Base-by-base conservation (phyloP, 2,888 invertebrate species). In the Tetheella fluctuosa region DNA sequence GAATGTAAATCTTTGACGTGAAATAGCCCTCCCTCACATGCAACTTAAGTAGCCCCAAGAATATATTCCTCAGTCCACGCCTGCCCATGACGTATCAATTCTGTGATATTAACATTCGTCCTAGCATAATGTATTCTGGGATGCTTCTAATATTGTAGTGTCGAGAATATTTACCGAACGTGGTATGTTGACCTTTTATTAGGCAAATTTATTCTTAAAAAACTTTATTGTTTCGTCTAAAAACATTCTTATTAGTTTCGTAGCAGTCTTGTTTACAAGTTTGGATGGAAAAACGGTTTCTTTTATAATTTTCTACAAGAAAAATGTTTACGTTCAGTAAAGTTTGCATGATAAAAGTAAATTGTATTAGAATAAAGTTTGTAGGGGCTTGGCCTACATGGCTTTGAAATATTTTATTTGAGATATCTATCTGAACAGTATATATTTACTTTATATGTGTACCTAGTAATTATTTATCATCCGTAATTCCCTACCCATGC, bases 71-170 rank as follows among this genome's bases (percentile, higher is more conserved):
- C 13, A 53, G 20, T 55, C 23, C 20, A 15, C 30, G 13, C 23
- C 48, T 48, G 17, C 2, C 20, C 20, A 20, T 37, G 20, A 7
- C 34, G 20, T 55, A 54, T 59, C n/a, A 52, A 52, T 39, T 55
- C 52, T 57, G 30, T 59, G 48, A 34, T 60, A 63, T 61, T 61
- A 58, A 60, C 59, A 62, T 59, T 20, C 48, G 48, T 48, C 57
- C 59, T 56, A 42, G 62, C 63, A 64, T 81, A 79, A 79, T 77
- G 67, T 79, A 81, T 81, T 79, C 78, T 71, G 76, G 79, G 77
- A 73, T 69, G 64, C 59, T 62, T 59, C 69, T 68, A 71, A 78
- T 80, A 80, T 79, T 68, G 69, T 71, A 71, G 64, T 71, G 74
- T 71, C 64, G 70, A 66, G 66, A 67, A 67, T 64, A 66, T 63